phyloP scores from a whole-genome alignment of 2,113 vertebrate genomes.

The Apteryx owenii region DNA sequence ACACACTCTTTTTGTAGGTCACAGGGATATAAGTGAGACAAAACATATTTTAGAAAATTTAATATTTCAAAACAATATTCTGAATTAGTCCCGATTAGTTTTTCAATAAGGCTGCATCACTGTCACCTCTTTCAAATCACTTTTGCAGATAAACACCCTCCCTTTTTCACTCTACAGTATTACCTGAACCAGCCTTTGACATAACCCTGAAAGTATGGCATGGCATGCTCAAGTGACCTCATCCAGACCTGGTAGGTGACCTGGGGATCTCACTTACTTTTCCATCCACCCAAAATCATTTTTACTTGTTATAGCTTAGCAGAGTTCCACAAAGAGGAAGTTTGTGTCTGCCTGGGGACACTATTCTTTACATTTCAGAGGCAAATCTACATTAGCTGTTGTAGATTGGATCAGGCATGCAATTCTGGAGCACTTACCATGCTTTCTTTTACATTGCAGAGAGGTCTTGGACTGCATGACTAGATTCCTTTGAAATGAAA shows the following conservation, averaged over 20 bases:
- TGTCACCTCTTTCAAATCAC: not conserved
- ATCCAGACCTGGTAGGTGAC: not conserved
- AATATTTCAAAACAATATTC: not conserved
- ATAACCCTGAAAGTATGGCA: not conserved
- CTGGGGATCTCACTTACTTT: not conserved
- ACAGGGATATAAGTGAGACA: not conserved
- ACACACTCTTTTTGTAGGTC: not conserved
- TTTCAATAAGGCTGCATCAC: not conserved
- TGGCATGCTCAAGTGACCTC: not conserved
- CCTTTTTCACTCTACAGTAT: not conserved
- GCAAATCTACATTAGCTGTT: not conserved
- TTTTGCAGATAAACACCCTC: not conserved
- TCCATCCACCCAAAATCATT: not conserved
- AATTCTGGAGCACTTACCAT: not conserved
- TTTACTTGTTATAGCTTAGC: not conserved
- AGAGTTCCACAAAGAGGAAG: not conserved
- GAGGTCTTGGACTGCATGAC: not conserved
- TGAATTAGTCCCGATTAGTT: not conserved
- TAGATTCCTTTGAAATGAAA: not conserved
- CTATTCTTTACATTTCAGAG: not conserved
- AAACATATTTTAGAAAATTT: conserved; percentile 7
- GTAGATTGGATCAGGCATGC: not conserved
- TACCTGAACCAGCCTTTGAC: not conserved
- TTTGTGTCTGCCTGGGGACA: not conserved
- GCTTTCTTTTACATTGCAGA: not conserved